phyloP scores from a whole-genome alignment of 2,888 invertebrate genomes.

The Drosophila mayaguana region DNA sequence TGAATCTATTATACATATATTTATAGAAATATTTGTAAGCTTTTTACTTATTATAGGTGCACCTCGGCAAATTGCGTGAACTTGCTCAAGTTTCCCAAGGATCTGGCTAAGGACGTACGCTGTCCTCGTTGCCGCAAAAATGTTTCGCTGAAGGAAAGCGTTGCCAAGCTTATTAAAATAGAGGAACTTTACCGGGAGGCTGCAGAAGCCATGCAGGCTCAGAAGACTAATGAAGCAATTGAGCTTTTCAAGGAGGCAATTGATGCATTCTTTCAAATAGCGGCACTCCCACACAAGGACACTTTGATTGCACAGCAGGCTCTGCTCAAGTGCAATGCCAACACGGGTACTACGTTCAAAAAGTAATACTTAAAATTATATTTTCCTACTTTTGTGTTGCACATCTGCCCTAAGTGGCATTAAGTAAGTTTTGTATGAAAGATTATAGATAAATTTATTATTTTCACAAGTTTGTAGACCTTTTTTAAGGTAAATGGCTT shows the following conservation, averaged over 20 bases:
- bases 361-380: conserved; percentile 44
- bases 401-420: conserved; percentile 1
- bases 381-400: conserved; percentile 17
- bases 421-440: conserved; percentile 15
- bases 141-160: conserved; percentile 85
- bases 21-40: neutral
- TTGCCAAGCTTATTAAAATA: conserved; percentile 85
- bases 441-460: conserved; percentile 13
- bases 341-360: conserved; percentile 80
- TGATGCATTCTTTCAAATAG: conserved; percentile 88
- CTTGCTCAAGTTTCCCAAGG: conserved; percentile 85
- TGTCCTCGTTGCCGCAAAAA: conserved; percentile 86
- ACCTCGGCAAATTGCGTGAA: conserved; percentile 86
- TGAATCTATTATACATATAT: neutral
- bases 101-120: conserved; percentile 84
- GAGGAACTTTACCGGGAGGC: conserved; percentile 86
- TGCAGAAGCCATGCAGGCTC: conserved; percentile 85
- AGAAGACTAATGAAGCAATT: conserved; percentile 87
- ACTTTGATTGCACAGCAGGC: conserved; percentile 90
- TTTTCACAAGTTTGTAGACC: conserved; percentile 8
- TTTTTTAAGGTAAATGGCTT: neutral
- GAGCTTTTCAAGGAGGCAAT: conserved; percentile 87
- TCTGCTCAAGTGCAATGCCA: conserved; percentile 88
- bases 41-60: conserved; percentile 84
- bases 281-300: conserved; percentile 88